Conservation (phyloP, 2,888 invertebrate species). For the Lasioglossum zephyrum region DNA sequence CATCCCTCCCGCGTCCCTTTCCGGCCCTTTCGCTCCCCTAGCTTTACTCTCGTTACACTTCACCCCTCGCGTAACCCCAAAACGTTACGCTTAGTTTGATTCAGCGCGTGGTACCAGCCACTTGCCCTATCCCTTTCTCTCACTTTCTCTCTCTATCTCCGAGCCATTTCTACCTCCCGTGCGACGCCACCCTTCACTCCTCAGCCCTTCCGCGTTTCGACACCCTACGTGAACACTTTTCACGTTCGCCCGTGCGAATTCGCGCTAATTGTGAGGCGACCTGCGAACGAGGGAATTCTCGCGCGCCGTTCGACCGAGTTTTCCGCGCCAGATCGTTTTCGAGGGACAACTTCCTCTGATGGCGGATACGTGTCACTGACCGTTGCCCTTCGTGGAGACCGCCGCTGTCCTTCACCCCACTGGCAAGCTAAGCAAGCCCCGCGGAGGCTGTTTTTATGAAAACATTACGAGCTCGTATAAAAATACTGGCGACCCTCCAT, state of each 20-base stretch:
- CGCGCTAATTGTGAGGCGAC: slow-evolving; percentile 57
- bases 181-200: not conserved
- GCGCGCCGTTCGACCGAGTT: slow-evolving; percentile 34
- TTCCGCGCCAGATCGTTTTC: slow-evolving; percentile 21
- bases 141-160: not conserved
- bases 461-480: not conserved
- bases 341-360: slow-evolving; percentile 17
- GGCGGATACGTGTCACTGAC: slow-evolving; percentile 13
- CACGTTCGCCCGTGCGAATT: slow-evolving; percentile 58
- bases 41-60: slow-evolving; percentile 70
- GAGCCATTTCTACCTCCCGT: not conserved
- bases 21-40: slow-evolving; percentile 54
- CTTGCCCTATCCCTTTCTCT: slow-evolving; percentile 42
- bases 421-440: not conserved
- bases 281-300: slow-evolving; percentile 45
- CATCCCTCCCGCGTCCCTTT: slow-evolving; percentile 30
- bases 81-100: slow-evolving; percentile 76
- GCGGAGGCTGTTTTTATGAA: slow-evolving; percentile 7
- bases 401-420: not conserved
- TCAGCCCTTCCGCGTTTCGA: slow-evolving; percentile 15
- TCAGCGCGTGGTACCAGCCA: slow-evolving; percentile 72
- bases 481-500: not conserved
- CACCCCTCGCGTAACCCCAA: slow-evolving; percentile 64
- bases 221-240: slow-evolving; percentile 55
- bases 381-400: slow-evolving; percentile 1